Conservation (phyloP, 2,888 invertebrate genomes). For the Alcis repandata region DNA sequence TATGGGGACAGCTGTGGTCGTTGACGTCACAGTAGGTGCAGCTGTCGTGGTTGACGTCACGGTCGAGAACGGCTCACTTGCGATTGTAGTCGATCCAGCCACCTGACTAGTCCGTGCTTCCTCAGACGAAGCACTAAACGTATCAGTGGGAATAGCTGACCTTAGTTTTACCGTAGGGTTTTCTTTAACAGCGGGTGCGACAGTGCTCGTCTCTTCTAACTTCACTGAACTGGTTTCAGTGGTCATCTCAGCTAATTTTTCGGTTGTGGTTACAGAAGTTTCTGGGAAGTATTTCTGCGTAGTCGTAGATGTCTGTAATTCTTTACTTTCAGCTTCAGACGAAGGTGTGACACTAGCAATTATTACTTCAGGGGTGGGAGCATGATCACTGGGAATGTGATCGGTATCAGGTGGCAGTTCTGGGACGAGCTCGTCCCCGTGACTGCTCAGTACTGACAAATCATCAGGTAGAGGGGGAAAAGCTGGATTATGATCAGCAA, state of each 20-base stretch:
- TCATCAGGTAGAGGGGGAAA: conserved; percentile 82
- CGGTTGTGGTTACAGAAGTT: conserved; percentile 54
- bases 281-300: conserved; percentile 56
- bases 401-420: conserved; percentile 70
- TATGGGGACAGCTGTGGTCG: conserved; percentile 18
- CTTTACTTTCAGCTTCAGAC: conserved; percentile 55
- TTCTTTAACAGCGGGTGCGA: conserved; percentile 56
- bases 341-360: conserved; percentile 55
- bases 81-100: conserved; percentile 6
- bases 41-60: conserved; percentile 41
- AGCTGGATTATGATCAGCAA: conserved; percentile 78
- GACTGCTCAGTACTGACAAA: conserved; percentile 72
- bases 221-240: conserved; percentile 51
- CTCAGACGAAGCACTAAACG: conserved; percentile 65
- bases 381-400: conserved; percentile 53
- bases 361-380: conserved; percentile 59
- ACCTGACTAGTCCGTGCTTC: conserved; percentile 23
- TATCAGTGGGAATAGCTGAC: conserved; percentile 76
- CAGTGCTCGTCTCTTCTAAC: conserved; percentile 49
- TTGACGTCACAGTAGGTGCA: conserved; percentile 20
- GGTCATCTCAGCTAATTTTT: conserved; percentile 50
- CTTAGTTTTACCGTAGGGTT: conserved; percentile 73
- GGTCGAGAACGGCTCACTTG: conserved; percentile 10
- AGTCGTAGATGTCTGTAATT: conserved; percentile 57
- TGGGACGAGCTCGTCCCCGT: conserved; percentile 74